Percentiles rank a stretch among this genome's conserved stretches.
These are phyloP conservation scores for Naso thynnoides DNA, from an alignment of 2,797 vertebrate species.

Conservation along the genomic window DNA sequence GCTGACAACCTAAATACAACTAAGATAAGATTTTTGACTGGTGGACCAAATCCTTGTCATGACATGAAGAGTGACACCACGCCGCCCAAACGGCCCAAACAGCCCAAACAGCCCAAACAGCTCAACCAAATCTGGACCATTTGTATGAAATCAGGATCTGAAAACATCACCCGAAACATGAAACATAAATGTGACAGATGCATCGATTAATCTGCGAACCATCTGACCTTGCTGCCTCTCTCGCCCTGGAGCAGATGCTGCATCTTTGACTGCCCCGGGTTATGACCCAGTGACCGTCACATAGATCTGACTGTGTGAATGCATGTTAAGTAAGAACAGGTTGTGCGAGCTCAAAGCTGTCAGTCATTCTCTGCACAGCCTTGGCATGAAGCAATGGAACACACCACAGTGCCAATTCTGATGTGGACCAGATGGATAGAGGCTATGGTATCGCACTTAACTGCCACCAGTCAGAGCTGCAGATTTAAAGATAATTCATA, in stretches of 20 bases:
- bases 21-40: conserved; percentile 18
- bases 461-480: conserved; percentile 12
- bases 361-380: conserved; percentile 60
- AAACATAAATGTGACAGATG: conserved; percentile 61
- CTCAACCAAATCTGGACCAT: conserved; percentile 30
- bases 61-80: conserved; percentile 51
- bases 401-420: conserved; percentile 46
- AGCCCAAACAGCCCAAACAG: conserved; percentile 55
- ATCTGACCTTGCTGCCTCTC: conserved; percentile 62
- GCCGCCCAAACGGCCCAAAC: conserved; percentile 41
- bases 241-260: conserved; percentile 31
- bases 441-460: conserved; percentile 25
- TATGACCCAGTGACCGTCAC: conserved; percentile 57
- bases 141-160: conserved; percentile 33
- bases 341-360: conserved; percentile 62
- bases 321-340: conserved; percentile 76
- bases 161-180: conserved; percentile 23
- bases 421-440: conserved; percentile 64
- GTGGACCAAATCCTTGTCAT: conserved; percentile 23
- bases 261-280: conserved; percentile 56
- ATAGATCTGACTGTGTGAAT: conserved; percentile 51
- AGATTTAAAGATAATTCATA: conserved; percentile 11
- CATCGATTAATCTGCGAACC: conserved; percentile 44
- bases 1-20: conserved; percentile 10
- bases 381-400: conserved; percentile 45